Evolutionary conservation across 2,113 vertebrate species (phyloP).

Genomic region (Alosa alosa): DNA sequence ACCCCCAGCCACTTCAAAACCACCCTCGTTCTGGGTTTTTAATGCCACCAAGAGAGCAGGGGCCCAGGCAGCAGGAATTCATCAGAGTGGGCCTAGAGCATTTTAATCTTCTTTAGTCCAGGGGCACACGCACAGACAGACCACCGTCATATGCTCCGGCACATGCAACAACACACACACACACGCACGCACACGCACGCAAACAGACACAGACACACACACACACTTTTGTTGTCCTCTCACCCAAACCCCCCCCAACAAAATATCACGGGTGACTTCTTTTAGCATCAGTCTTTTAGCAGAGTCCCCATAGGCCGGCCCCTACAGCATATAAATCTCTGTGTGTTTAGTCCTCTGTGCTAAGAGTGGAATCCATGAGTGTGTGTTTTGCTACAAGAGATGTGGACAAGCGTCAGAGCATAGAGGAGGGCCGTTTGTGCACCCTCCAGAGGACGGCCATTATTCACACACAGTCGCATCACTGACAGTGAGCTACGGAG

Average conservation of each 20-base stretch:
- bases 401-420: neutral
- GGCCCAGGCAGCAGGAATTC: neutral
- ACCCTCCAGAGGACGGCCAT: neutral
- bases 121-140: neutral
- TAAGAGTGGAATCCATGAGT: neutral
- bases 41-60: neutral
- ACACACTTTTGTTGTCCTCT: neutral
- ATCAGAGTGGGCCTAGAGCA: neutral
- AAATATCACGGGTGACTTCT: neutral
- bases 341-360: neutral
- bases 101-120: neutral
- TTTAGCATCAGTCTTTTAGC: neutral
- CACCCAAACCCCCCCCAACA: neutral
- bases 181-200: neutral
- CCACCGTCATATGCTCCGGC: neutral
- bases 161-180: neutral
- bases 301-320: neutral
- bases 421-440: neutral
- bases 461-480: neutral
- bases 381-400: neutral
- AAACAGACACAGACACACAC: neutral
- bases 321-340: neutral
- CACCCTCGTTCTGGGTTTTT: neutral
- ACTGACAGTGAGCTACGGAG: neutral
- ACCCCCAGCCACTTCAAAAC: neutral